These are phyloP conservation scores for Sesia apiformis DNA, from an alignment of 2,888 invertebrate species.

Conservation along the genomic window DNA sequence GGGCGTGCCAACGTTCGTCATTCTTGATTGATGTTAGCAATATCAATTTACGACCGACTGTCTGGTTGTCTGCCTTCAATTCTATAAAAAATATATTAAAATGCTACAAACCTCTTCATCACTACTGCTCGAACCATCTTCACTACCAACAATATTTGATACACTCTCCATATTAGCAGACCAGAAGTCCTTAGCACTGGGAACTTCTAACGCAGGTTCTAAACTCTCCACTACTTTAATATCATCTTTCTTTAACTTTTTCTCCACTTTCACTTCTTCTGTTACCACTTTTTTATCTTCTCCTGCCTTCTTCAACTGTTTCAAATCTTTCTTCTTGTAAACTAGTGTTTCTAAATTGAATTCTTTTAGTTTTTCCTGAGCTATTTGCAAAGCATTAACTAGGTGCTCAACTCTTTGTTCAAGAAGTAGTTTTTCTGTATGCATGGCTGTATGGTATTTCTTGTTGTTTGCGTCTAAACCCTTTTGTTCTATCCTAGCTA, in stretches of 20 bases:
- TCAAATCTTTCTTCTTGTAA: slow-evolving; percentile 16
- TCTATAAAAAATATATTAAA: too few species aligned
- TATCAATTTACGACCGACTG: too few species aligned
- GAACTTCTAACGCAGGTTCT: slow-evolving; percentile 41
- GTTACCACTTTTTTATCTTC: slow-evolving; percentile 16
- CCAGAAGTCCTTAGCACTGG: slow-evolving; percentile 61
- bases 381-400: slow-evolving; percentile 25
- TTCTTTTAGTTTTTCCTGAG: slow-evolving; percentile 30
- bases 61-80: too few species aligned
- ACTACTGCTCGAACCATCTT: slow-evolving; percentile 50
- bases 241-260: slow-evolving; percentile 10
- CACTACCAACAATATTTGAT: slow-evolving; percentile 17
- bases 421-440: slow-evolving; percentile 35
- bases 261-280: slow-evolving; percentile 7
- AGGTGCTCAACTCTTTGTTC: slow-evolving; percentile 35
- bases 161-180: slow-evolving; percentile 17
- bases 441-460: slow-evolving; percentile 50
- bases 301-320: slow-evolving; percentile 11
- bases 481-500: slow-evolving; percentile 41
- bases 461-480: slow-evolving; percentile 44
- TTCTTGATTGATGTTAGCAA: too few species aligned
- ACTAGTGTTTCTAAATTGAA: slow-evolving; percentile 17
- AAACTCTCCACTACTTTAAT: slow-evolving; percentile 31
- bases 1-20: too few species aligned
- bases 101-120: slow-evolving; percentile 42